These are phyloP conservation scores for Cathartes aura DNA, from an alignment of 2,113 vertebrate genomes.

Conservation along the genomic window DNA sequence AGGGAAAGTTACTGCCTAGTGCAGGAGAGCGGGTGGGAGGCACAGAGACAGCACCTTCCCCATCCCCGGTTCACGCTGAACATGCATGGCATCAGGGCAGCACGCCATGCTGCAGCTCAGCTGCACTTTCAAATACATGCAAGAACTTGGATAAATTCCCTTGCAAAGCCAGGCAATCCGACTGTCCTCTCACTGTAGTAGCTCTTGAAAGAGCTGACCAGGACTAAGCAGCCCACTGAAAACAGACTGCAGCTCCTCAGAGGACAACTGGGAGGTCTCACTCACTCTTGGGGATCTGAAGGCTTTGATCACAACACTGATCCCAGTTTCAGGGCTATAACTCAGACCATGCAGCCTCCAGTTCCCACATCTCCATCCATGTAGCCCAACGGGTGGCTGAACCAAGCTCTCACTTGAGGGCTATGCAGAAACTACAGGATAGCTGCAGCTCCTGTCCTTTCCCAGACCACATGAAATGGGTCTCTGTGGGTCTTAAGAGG, in stretches of 20 bases:
- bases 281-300: fast-evolving
- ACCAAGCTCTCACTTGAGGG: not conserved
- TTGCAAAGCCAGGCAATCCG: not conserved
- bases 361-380: not conserved
- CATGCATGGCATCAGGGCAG: fast-evolving
- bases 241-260: not conserved
- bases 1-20: not conserved
- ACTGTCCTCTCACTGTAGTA: not conserved
- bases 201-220: not conserved
- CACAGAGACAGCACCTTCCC: not conserved
- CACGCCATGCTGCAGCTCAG: not conserved
- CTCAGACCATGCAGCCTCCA: not conserved
- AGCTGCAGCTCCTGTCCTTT: not conserved
- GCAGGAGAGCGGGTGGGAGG: not conserved
- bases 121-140: not conserved
- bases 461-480: not conserved
- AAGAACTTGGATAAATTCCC: not conserved
- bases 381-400: not conserved
- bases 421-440: fast-evolving
- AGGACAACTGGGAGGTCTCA: not conserved
- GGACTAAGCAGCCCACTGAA: not conserved
- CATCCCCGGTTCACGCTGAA: fast-evolving
- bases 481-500: not conserved
- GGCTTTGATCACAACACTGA: not conserved
- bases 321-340: not conserved